Conservation (phyloP, 1,140 invertebrate species). For the Cydia pomonella region DNA sequence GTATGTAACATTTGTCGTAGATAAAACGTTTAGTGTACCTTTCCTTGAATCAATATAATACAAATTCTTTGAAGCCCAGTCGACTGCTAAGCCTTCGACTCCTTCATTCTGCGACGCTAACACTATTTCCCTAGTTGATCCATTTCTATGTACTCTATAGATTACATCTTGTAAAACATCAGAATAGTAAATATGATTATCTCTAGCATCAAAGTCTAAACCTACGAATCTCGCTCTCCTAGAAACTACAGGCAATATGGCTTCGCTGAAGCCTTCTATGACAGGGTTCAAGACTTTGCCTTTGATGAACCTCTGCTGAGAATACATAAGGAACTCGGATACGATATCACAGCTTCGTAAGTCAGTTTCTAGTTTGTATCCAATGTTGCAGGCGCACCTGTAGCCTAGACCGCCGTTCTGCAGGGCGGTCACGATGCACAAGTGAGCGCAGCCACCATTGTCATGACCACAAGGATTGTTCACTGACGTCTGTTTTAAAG, state of each 20-base stretch:
- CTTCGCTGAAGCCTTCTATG: constrained; percentile 95
- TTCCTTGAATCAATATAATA: constrained; percentile 99
- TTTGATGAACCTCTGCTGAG: constrained; percentile 97
- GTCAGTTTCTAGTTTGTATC: constrained; percentile 89
- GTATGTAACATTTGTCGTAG: constrained; percentile 91
- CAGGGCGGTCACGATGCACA: constrained; percentile 95
- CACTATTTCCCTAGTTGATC: constrained; percentile 94
- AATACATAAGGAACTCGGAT: constrained; percentile 97
- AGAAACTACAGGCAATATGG: constrained; percentile 94
- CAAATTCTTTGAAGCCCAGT: constrained; percentile 98
- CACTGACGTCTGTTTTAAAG: constrained; percentile 87
- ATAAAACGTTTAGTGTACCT: constrained; percentile 96
- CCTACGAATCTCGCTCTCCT: constrained; percentile 96
- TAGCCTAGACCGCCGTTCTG: constrained; percentile 91
- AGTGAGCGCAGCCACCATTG: constrained; percentile 96
- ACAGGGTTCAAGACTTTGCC: constrained; percentile 95
- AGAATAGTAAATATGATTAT: constrained; percentile 97
- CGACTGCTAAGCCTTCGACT: constrained; percentile 97
- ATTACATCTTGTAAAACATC: constrained; percentile 98
- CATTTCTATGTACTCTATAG: constrained; percentile 94
- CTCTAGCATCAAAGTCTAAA: constrained; percentile 96
- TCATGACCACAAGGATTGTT: constrained; percentile 94
- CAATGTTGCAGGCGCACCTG: constrained; percentile 96
- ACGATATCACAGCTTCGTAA: constrained; percentile 92
- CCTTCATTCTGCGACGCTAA: constrained; percentile 98